Base-by-base conservation (phyloP, 1,140 invertebrate genomes). In the Scaptomyza montana region DNA sequence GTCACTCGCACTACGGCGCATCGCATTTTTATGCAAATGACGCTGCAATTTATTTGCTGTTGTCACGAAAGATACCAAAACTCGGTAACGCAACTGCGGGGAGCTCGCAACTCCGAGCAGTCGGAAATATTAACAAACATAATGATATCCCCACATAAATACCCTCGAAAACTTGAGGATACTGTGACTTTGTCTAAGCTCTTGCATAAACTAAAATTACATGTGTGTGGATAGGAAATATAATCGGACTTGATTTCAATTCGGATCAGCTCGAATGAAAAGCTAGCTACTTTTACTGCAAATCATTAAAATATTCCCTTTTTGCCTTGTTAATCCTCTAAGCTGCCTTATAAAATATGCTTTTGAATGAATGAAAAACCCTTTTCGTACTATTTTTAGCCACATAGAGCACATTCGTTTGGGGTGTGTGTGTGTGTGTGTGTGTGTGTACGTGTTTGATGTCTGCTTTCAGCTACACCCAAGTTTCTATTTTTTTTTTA, bases 1-100 rank as follows among this genome's bases (percentile, higher is more conserved):
- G 84, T 89, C 84, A 89, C 85, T 87, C 82, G 78, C 82, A 84
- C 80, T 71, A 71, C 46, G 68, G 54, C 65, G 46, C 43, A 50
- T 50, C 80, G 66, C 79, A 80, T 80, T 89, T 89, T 89, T 89
- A 89, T 89, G 84, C 84, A 89, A 89, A 89, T 89, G 89, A 56
- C 54, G 66, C 61, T 64, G 82, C 85, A 89, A 89, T 89, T 80
- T 89, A 89, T 89, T 78, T 87, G 77, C 66, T 70, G 89, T 89
- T 89, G 84, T 89, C 84, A 89, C 85, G 84, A 67, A 77, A 36
- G 62, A 28, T 72, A 70, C 63, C 43, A 46, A 9, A 36, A 3
- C 8, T 36, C 33, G 33, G 33, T 1, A 36, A 9, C 33, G 7
- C 33, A 36, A 36, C 33, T 7, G 33, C 33, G 33, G 61, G 51